Evolutionary conservation across 2,113 vertebrate species (phyloP).

Genomic region (Sebastes schlegelii): DNA sequence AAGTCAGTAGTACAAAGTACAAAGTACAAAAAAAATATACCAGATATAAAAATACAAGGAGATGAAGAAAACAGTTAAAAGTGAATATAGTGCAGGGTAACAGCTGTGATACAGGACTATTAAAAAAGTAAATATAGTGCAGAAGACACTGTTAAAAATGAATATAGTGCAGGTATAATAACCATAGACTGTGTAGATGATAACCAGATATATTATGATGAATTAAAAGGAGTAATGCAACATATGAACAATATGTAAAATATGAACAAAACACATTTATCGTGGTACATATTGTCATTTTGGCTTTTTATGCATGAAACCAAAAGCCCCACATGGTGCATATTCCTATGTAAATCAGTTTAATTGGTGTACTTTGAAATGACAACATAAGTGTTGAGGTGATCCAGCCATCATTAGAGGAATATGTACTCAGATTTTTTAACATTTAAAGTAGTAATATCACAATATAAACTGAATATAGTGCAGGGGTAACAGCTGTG

Average conservation of each 20-base stretch:
- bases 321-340: not conserved
- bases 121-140: too few species aligned
- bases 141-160: too few species aligned
- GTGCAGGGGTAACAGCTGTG: too few species aligned
- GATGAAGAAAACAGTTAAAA: too few species aligned
- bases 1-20: too few species aligned
- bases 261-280: not conserved
- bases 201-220: not conserved
- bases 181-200: not conserved
- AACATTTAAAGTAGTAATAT: not conserved
- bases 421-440: not conserved
- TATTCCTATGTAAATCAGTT: not conserved
- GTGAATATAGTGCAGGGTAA: too few species aligned
- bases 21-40: too few species aligned
- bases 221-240: not conserved
- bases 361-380: not conserved
- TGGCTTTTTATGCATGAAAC: not conserved
- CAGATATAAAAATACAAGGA: too few species aligned
- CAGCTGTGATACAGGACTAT: too few species aligned
- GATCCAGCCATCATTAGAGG: not conserved
- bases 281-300: not conserved
- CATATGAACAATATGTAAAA: not conserved
- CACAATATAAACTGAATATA: not conserved
- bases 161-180: not conserved
- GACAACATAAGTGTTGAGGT: not conserved